These are phyloP conservation scores for Bovichtus variegatus DNA, from an alignment of 2,797 vertebrate genomes.

Conservation along the genomic window DNA sequence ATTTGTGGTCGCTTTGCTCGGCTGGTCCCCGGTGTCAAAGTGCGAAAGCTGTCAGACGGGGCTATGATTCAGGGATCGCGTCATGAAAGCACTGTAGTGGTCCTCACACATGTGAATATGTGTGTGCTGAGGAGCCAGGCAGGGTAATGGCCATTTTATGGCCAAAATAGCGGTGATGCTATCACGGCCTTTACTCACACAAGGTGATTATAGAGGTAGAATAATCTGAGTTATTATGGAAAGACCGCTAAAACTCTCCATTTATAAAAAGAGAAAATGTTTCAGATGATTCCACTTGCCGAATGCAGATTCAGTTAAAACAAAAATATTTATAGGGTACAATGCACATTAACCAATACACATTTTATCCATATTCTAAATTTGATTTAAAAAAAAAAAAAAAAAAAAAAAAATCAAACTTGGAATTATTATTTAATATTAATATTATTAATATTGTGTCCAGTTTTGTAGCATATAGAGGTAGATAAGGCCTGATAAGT, in stretches of 20 bases:
- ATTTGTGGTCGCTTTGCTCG: conserved; percentile 51
- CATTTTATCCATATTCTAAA: no score
- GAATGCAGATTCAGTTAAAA: background rate
- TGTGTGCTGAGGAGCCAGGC: conserved; percentile 27
- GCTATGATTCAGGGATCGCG: conserved; percentile 67
- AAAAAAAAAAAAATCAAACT: no score
- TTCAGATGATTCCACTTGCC: background rate
- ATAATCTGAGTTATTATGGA: conserved; percentile 22
- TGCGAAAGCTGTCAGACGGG: conserved; percentile 54
- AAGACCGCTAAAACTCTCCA: background rate
- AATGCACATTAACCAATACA: background rate
- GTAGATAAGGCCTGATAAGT: no score
- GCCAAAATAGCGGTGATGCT: conserved; percentile 28
- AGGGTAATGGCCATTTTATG: conserved; percentile 64
- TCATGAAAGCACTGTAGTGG: conserved; percentile 54
- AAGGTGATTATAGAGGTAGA: conserved; percentile 33
- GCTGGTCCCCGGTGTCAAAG: conserved; percentile 54
- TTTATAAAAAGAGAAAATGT: no score
- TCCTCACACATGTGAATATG: conserved; percentile 32
- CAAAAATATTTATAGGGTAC: background rate
- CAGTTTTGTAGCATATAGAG: no score
- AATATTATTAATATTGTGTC: no score
- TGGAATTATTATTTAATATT: no score
- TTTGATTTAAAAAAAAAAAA: no score
- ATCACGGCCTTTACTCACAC: conserved; percentile 16